Percentiles rank a stretch among this genome's conserved stretches.
Evolutionary conservation across 2,888 invertebrate genomes (phyloP).

Genomic region (Hypercompe scribonia): DNA sequence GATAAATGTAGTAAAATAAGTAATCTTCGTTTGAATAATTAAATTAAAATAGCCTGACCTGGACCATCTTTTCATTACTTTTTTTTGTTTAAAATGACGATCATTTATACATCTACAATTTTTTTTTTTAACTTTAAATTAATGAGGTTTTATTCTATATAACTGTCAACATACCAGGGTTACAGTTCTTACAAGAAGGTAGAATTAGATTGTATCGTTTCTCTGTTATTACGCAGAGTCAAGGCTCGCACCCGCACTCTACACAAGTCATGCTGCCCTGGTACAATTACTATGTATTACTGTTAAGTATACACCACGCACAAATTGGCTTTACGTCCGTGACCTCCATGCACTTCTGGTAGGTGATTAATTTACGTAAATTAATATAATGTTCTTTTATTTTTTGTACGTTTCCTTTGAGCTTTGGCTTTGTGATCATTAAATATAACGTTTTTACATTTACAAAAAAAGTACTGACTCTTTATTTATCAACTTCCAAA

Average conservation of each 20-base stretch:
- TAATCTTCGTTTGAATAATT: neutral
- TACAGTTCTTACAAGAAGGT: slow-evolving; percentile 22
- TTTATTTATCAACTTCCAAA: neutral
- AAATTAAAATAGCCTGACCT: neutral
- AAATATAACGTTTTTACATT: slow-evolving; percentile 2
- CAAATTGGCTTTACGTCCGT: slow-evolving; percentile 23
- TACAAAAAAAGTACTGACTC: neutral
- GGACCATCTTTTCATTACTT: neutral
- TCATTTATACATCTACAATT: neutral
- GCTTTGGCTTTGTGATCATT: slow-evolving; percentile 4
- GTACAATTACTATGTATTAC: slow-evolving; percentile 40
- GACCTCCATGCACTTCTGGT: slow-evolving; percentile 39
- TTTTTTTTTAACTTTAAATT: too few species aligned
- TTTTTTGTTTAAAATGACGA: neutral
- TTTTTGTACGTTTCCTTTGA: slow-evolving; percentile 16
- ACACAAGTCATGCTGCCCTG: slow-evolving; percentile 41
- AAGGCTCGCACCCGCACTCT: slow-evolving; percentile 46
- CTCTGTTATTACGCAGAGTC: slow-evolving; percentile 50
- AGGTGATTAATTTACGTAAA: slow-evolving; percentile 16
- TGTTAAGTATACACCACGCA: slow-evolving; percentile 12
- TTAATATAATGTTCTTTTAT: slow-evolving; percentile 14
- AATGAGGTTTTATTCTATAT: neutral
- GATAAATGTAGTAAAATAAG: neutral
- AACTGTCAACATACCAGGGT: slow-evolving; percentile 4
- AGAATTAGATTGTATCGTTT: slow-evolving; percentile 41